Evolutionary conservation across 2,113 vertebrate species (phyloP).

Genomic region (Bostrychus sinensis): DNA sequence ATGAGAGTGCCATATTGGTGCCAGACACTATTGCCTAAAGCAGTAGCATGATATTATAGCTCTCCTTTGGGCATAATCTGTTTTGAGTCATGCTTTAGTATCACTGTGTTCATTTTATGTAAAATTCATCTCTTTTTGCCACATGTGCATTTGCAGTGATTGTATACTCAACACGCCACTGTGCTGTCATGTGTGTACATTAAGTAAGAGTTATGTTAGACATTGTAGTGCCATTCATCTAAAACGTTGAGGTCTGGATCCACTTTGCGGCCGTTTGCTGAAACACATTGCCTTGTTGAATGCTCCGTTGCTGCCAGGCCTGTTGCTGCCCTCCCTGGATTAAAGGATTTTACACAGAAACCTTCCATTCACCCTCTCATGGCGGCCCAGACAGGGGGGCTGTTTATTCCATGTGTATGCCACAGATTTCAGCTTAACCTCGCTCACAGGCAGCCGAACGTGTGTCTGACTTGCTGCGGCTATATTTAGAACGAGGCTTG

Average conservation of each 20-base stretch:
- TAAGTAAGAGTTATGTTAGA: not conserved
- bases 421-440: conserved; percentile 23
- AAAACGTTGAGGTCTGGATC: not conserved
- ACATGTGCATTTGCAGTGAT: not conserved
- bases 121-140: not conserved
- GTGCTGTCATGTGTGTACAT: not conserved
- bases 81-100: not conserved
- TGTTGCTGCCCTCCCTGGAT: conserved; percentile 12
- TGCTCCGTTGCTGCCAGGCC: conserved; percentile 19
- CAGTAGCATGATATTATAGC: not conserved
- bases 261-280: not conserved
- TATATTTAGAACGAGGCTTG: not conserved
- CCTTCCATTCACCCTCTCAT: conserved; percentile 15
- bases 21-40: not conserved
- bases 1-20: not conserved
- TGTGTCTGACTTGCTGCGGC: not conserved
- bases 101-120: too few relatives aligned
- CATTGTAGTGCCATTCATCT: not conserved
- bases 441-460: not conserved
- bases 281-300: not conserved
- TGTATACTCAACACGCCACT: not conserved
- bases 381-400: not conserved
- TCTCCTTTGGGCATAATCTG: not conserved
- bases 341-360: conserved; percentile 25
- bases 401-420: conserved; percentile 7